phyloP scores from a whole-genome alignment of 2,888 invertebrate genomes.

The Andrena fulva region DNA sequence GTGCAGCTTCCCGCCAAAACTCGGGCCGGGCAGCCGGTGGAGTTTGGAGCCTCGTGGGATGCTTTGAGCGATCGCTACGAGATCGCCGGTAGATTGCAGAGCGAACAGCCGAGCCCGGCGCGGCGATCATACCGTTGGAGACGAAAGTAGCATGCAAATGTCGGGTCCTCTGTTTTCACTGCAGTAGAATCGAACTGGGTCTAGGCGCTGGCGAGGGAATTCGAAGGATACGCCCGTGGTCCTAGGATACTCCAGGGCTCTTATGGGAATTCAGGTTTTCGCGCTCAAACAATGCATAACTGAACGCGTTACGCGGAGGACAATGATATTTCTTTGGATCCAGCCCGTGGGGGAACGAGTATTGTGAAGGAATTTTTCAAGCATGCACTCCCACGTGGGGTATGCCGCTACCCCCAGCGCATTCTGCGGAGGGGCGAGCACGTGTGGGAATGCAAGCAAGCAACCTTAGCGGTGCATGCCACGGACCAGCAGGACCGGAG shows the following conservation, averaged over 20 bases:
- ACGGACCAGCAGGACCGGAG: slow-evolving; percentile 32
- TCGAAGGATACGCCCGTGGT: slow-evolving; percentile 28
- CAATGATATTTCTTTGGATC: slow-evolving; percentile 67
- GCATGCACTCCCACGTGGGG: slow-evolving; percentile 72
- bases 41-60: not conserved
- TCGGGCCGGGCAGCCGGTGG: no score
- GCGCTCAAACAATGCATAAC: slow-evolving; percentile 63
- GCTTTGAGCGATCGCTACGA: not conserved
- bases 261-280: slow-evolving; percentile 61
- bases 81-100: not conserved
- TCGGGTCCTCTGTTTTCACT: not conserved
- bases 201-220: not conserved
- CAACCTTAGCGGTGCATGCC: slow-evolving; percentile 51
- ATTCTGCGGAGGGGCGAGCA: slow-evolving; percentile 59
- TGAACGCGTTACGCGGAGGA: slow-evolving; percentile 66
- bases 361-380: slow-evolving; percentile 69
- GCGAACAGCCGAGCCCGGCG: not conserved
- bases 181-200: not conserved
- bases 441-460: slow-evolving; percentile 68
- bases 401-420: slow-evolving; percentile 60
- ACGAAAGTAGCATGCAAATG: not conserved
- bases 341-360: slow-evolving; percentile 66
- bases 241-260: slow-evolving; percentile 36
- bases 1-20: slow-evolving; percentile 46
- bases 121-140: not conserved